phyloP scores from a whole-genome alignment of 2,797 vertebrate species.

The Avahi laniger region DNA sequence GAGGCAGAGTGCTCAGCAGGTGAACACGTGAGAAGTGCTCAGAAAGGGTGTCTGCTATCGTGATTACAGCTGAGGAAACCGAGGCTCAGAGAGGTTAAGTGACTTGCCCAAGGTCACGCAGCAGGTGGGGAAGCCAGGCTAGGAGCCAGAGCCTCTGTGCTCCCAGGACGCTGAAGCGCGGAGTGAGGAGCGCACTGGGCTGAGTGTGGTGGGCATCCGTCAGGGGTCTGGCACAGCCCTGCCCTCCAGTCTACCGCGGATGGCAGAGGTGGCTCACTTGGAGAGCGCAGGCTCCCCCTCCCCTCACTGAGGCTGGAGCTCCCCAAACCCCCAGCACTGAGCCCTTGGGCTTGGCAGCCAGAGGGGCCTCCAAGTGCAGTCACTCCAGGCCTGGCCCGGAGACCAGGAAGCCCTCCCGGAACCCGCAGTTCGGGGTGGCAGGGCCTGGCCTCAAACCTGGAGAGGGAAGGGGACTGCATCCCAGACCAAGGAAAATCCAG shows the following conservation, averaged over 20 bases:
- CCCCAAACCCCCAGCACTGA: too few species aligned
- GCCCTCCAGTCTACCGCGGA: not conserved
- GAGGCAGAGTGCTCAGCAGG: not conserved
- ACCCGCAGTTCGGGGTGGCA: not conserved
- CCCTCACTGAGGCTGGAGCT: not conserved
- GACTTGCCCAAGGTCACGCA: not conserved
- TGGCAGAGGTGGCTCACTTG: accelerated
- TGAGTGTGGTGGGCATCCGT: too few species aligned
- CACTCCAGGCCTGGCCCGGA: not conserved
- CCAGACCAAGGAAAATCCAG: not conserved
- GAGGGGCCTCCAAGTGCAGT: not conserved
- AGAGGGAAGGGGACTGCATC: not conserved
- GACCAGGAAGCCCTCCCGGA: not conserved
- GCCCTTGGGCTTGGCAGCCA: not conserved
- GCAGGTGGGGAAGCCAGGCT: not conserved
- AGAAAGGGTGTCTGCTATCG: accelerated
- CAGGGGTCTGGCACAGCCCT: not conserved
- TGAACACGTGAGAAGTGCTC: accelerated
- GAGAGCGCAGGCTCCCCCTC: not conserved
- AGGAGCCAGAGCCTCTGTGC: not conserved
- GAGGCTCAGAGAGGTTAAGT: not conserved
- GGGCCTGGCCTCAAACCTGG: too few species aligned
- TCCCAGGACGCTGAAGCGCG: accelerated
- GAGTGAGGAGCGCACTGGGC: accelerated
- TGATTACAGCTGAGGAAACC: not conserved